Percentiles rank a stretch among this genome's conserved stretches.
These are phyloP conservation scores for Drosophila villosipedis DNA, from an alignment of 2,888 invertebrate species.

Conservation along the genomic window DNA sequence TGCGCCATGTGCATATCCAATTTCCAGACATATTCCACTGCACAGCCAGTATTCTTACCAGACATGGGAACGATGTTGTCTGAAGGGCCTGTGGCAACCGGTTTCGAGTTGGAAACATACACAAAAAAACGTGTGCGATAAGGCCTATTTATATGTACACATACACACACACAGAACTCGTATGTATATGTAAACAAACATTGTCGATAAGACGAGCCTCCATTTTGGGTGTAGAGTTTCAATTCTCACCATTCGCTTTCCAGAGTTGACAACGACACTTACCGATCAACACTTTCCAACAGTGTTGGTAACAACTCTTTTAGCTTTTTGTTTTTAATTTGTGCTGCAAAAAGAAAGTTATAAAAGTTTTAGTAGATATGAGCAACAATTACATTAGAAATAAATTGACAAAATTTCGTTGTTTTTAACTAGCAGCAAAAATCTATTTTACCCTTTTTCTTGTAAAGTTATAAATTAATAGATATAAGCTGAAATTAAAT, in stretches of 20 bases:
- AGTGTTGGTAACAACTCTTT: not conserved
- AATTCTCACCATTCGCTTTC: slow-evolving; percentile 8
- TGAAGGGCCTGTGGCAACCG: slow-evolving; percentile 14
- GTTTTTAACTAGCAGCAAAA: not conserved
- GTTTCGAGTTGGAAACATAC: slow-evolving; percentile 35
- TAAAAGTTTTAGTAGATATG: not conserved
- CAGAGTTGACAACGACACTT: not conserved
- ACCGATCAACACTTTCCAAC: not conserved
- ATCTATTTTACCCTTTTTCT: not conserved
- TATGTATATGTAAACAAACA: slow-evolving; percentile 5
- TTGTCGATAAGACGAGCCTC: slow-evolving; percentile 66
- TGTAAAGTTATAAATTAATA: not conserved
- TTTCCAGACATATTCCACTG: slow-evolving; percentile 36
- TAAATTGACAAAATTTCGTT: not conserved
- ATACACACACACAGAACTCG: not conserved
- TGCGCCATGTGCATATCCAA: slow-evolving; percentile 5
- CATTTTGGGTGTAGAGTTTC: slow-evolving; percentile 20
- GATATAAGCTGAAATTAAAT: not conserved
- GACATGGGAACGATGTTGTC: not conserved
- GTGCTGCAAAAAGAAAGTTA: not conserved
- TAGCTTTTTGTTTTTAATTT: not conserved
- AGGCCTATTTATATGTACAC: slow-evolving; percentile 39
- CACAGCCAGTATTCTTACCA: slow-evolving; percentile 22
- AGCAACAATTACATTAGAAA: not conserved
- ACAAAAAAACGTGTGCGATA: slow-evolving; percentile 43